Conservation (phyloP, 2,888 invertebrate genomes). For the Cecidostiba fungosa region DNA sequence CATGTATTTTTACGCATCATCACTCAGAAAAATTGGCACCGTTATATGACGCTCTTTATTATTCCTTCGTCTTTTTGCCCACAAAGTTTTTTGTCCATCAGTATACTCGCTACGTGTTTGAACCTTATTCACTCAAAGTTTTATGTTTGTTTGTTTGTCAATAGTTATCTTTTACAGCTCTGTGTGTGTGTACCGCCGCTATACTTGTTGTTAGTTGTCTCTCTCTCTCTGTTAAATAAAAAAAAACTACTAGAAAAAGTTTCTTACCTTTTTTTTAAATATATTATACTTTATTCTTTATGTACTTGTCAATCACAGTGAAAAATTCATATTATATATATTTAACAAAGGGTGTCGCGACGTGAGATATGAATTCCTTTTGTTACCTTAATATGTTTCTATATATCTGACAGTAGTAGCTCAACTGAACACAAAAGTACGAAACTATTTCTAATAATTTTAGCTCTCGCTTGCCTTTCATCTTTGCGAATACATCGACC, state of each 20-base stretch:
- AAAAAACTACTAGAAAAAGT: slow-evolving; percentile 49
- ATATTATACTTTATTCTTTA: slow-evolving; percentile 27
- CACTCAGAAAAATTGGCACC: slow-evolving; percentile 50
- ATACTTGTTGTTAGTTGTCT: background rate
- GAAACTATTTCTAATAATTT: slow-evolving; percentile 45
- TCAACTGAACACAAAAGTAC: slow-evolving; percentile 24
- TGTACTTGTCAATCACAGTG: slow-evolving; percentile 25
- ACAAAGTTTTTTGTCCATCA: background rate
- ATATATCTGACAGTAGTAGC: background rate
- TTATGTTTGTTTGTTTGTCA: background rate
- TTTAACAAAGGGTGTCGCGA: background rate
- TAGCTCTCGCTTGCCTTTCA: background rate
- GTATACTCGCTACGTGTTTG: background rate
- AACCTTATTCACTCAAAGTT: background rate
- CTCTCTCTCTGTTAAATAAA: background rate
- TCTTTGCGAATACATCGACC: background rate
- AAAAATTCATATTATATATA: background rate
- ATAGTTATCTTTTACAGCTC: background rate
- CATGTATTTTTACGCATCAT: slow-evolving; percentile 26
- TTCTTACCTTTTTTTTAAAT: slow-evolving; percentile 25
- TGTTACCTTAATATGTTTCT: slow-evolving; percentile 33
- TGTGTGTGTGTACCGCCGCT: background rate
- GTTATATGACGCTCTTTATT: slow-evolving; percentile 20
- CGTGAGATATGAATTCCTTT: background rate
- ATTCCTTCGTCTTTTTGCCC: slow-evolving; percentile 2